A percentile compares a stretch with the other conserved stretches of the same genome.
Evolutionary conservation across 2,888 invertebrate genomes (phyloP).

Genomic region (Pheosia tremula): DNA sequence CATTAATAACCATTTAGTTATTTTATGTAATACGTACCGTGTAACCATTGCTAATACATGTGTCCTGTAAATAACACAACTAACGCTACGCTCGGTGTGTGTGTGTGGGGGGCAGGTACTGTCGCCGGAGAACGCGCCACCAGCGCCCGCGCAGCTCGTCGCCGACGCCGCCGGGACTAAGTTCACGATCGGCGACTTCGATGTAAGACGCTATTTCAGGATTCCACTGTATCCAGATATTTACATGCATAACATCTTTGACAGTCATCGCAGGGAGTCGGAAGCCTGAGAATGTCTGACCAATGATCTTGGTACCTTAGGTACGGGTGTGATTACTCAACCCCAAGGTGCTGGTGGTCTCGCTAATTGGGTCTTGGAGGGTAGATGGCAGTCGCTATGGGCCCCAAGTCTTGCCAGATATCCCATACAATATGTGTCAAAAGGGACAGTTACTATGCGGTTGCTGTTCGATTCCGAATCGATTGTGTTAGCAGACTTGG

Average conservation of each 20-base stretch:
- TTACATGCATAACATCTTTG: no score
- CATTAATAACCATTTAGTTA: background rate
- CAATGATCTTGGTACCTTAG: no score
- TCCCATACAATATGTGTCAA: no score
- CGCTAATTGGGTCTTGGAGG: no score
- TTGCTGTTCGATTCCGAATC: background rate
- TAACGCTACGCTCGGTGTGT: constrained; percentile 24
- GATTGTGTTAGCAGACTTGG: background rate
- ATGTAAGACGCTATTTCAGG: constrained; percentile 81
- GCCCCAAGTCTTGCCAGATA: no score
- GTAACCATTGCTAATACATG: background rate
- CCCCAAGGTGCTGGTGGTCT: no score
- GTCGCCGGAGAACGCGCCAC: constrained; percentile 83
- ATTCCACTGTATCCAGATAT: constrained; percentile 6
- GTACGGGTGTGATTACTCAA: no score
- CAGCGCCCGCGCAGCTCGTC: constrained; percentile 85
- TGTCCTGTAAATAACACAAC: constrained; percentile 11
- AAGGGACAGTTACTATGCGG: no score
- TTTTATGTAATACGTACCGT: background rate
- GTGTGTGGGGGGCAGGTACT: constrained; percentile 73
- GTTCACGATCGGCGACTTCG: constrained; percentile 91
- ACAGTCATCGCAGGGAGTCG: no score
- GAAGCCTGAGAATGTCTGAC: background rate
- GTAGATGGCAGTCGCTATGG: no score
- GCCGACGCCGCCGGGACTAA: constrained; percentile 78